Conservation (phyloP, 2,797 vertebrate genomes). For the Bovichtus diacanthus region DNA sequence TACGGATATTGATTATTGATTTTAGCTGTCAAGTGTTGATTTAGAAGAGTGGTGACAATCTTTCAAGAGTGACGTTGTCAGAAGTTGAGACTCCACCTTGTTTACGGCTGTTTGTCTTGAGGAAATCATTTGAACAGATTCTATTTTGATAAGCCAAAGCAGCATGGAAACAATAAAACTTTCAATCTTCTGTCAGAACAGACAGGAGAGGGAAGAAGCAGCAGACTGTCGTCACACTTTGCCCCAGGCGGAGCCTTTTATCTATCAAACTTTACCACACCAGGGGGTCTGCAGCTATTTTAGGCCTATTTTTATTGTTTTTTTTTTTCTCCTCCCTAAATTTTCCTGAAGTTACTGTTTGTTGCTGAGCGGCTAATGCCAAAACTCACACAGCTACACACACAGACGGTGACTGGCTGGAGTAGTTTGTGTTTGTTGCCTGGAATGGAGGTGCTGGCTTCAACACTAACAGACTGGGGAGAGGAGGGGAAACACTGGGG, state of each 20-base stretch:
- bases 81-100: slow-evolving; percentile 26
- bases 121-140: slow-evolving; percentile 56
- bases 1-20: slow-evolving; percentile 68
- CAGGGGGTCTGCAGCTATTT: slow-evolving; percentile 74
- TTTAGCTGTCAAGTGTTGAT: slow-evolving; percentile 54
- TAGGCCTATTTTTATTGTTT: slow-evolving; percentile 31
- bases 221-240: slow-evolving; percentile 57
- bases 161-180: slow-evolving; percentile 44
- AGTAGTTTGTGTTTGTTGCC: slow-evolving; percentile 57
- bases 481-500: slow-evolving; percentile 1
- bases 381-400: slow-evolving; percentile 72
- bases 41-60: slow-evolving; percentile 38
- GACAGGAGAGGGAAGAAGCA: slow-evolving; percentile 52
- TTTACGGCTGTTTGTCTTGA: slow-evolving; percentile 45
- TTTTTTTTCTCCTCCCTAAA: slow-evolving; percentile 19
- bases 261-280: slow-evolving; percentile 59
- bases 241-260: slow-evolving; percentile 72
- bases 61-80: slow-evolving; percentile 27
- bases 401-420: slow-evolving; percentile 62
- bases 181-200: slow-evolving; percentile 67
- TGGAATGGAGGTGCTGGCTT: slow-evolving; percentile 63
- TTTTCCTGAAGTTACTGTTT: slow-evolving; percentile 62
- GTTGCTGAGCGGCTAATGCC: slow-evolving; percentile 51
- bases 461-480: slow-evolving; percentile 31
- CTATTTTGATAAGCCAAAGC: slow-evolving; percentile 58